A percentile compares a stretch with the other conserved stretches of the same genome.
Conservation (phyloP, 2,888 invertebrate genomes). For the Cephus nigrinus region DNA sequence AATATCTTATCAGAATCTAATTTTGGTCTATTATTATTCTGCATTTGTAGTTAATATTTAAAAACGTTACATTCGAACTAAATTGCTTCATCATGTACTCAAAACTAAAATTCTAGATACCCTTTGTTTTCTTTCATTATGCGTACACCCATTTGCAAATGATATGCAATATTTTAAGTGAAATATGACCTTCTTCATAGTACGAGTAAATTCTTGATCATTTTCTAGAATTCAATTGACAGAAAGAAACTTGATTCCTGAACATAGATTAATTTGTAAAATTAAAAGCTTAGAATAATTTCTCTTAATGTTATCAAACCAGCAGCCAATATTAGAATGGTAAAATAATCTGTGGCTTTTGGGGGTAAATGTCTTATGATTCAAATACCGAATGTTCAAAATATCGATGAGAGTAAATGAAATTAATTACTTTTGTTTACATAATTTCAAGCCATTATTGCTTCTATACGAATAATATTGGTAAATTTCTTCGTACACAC, state of each 20-base stretch:
- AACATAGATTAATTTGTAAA: neutral
- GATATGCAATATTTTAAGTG: neutral
- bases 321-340: neutral
- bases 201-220: neutral
- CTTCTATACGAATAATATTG: neutral
- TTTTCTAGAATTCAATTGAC: neutral
- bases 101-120: no score
- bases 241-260: neutral
- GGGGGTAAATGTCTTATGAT: neutral
- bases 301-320: neutral
- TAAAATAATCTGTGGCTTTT: neutral
- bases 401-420: neutral
- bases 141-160: neutral
- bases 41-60: neutral
- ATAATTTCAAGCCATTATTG: no score
- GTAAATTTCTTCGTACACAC: neutral
- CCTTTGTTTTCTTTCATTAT: neutral
- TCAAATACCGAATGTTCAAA: neutral
- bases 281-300: neutral
- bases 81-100: neutral
- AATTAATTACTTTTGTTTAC: no score
- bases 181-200: neutral
- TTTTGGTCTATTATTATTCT: constrained; percentile 29
- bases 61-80: neutral
- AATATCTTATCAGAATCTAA: neutral